Evolutionary conservation across 30 jellyfish, hydroid and myxozoan genomes (phyloP), one percentile per base, ranked within the genome.

Genomic region (Clytia hemisphaerica): DNA sequence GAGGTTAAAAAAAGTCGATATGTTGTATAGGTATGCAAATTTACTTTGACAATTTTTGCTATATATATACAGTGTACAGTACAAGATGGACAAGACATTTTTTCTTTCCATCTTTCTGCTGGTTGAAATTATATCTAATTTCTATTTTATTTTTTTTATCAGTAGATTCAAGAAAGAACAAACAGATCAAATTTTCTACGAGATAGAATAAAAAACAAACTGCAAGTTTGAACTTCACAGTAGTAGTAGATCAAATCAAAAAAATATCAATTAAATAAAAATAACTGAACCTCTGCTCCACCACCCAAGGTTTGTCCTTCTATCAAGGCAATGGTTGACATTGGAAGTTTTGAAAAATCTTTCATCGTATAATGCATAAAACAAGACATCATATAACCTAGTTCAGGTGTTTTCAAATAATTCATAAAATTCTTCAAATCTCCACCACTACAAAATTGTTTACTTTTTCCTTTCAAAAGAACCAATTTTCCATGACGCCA

Each of bases 261-360:
- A 21, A 22, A 19, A 28, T 22, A 9, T 3, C 25, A 54, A 53
- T 22, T 10, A 33, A 33, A 29, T 31, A 21, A 10, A 7, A 14
- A 34, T 16, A n/a, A 10, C 22, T 28, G 21, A 37, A 86, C 96
- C 92, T 86, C 96, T n/a, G 96, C 96, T 5, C 96, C 96, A 1
- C 96, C 96, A 0, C 96, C 96, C 3, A 86, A 37, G 4, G 96
- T 75, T 26, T 49, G 71, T n/a, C 96, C 96, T 44, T 86, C 78
- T 32, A 86, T 33, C 26, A 91, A 86, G 7, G 96, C 93, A 61
- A 86, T 87, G 38, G 94, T 78, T 30, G 79, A 27, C 58, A 86
- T 63, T 2, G 96, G 96, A 6, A 86, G 61, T 48, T 72, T 76
- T 75, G 84, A 58, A 67, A 86, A 86, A 30, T 81, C 49, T 21